Conservation (phyloP, 2,113 vertebrate species). For the Heliornis fulica region DNA sequence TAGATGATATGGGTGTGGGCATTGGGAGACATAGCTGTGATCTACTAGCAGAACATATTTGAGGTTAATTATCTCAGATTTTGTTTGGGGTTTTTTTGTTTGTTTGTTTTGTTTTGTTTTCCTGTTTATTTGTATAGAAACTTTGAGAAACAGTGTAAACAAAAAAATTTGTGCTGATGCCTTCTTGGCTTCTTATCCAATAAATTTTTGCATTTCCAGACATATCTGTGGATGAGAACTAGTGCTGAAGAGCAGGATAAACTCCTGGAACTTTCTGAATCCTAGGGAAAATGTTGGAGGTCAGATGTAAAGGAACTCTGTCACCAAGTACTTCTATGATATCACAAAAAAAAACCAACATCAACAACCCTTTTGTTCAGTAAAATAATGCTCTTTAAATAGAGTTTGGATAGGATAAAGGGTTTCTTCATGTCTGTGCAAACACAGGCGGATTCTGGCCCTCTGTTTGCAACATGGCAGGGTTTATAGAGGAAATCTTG, state of each 20-base stretch:
- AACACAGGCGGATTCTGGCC: not conserved
- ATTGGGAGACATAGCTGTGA: too few species aligned
- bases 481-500: too few species aligned
- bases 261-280: too few species aligned
- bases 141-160: not conserved
- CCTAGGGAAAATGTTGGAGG: not conserved
- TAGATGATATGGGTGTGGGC: too few species aligned
- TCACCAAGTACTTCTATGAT: not conserved
- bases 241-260: too few species aligned
- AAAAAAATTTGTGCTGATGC: not conserved
- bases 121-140: not conserved
- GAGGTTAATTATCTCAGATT: too few species aligned
- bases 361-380: not conserved
- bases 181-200: not conserved
- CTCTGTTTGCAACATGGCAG: accelerated
- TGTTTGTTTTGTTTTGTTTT: too few species aligned
- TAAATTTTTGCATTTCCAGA: not conserved
- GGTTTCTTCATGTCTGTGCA: not conserved
- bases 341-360: too few species aligned
- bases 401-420: not conserved
- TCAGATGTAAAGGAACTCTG: not conserved
- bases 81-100: too few species aligned
- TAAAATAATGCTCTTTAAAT: not conserved
- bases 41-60: not conserved
- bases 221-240: too few species aligned